These are phyloP conservation scores for Sciurus vulgaris DNA, from an alignment of 2,797 vertebrate genomes.

Conservation along the genomic window DNA sequence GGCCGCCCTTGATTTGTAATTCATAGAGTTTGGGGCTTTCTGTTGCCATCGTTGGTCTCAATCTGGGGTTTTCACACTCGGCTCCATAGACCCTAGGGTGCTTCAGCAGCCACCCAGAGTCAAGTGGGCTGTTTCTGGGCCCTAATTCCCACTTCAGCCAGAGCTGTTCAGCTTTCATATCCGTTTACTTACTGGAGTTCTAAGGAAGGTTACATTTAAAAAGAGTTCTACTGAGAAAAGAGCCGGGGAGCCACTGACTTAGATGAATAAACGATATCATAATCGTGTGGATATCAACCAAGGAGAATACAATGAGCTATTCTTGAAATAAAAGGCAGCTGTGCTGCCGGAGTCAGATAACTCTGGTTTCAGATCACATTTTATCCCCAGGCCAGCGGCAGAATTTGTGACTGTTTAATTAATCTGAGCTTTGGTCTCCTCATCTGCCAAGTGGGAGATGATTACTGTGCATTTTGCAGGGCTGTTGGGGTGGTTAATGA, in stretches of 20 bases:
- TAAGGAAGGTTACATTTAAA: neutral
- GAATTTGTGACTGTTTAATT: neutral
- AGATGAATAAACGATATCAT: neutral
- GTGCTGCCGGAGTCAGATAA: neutral
- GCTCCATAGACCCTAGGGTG: neutral
- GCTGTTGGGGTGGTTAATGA: neutral
- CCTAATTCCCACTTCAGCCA: neutral
- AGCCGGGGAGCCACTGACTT: slow-evolving; percentile 42
- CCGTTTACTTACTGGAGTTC: slow-evolving; percentile 41
- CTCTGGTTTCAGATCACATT: slow-evolving; percentile 12
- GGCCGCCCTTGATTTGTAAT: neutral
- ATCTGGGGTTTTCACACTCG: neutral
- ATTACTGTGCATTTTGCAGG: neutral
- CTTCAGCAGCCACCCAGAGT: neutral
- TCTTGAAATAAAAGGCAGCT: slow-evolving; percentile 51
- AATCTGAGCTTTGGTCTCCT: slow-evolving; percentile 58
- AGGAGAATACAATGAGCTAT: slow-evolving; percentile 1
- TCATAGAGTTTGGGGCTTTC: neutral
- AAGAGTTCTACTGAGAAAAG: slow-evolving; percentile 6
- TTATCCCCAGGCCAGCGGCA: neutral
- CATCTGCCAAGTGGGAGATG: slow-evolving; percentile 29
- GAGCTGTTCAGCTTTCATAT: neutral
- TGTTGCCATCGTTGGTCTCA: neutral
- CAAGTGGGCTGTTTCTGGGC: neutral
- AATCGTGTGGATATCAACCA: neutral